Percentiles rank a stretch among this genome's conserved stretches.
phyloP scores from a whole-genome alignment of 1,140 invertebrate genomes.

The Drosophila ohnishii region DNA sequence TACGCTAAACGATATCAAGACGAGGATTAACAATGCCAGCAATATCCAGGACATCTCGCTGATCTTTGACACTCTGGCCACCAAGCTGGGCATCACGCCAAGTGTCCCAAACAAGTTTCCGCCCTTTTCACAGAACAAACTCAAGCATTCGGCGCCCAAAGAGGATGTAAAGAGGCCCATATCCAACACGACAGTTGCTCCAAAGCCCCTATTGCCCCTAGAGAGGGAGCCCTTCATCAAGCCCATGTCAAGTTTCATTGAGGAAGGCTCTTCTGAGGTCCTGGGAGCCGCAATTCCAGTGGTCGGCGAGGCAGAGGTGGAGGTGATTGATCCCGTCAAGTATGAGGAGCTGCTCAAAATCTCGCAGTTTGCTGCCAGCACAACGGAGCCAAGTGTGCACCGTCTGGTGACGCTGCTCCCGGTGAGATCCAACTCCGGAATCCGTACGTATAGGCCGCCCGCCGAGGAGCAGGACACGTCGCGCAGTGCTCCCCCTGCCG shows the following conservation, averaged over 20 bases:
- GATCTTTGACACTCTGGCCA: conserved; percentile 81
- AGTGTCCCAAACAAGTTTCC: conserved; percentile 72
- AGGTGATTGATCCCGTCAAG: conserved; percentile 78
- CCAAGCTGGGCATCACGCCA: conserved; percentile 80
- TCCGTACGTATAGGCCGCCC: conserved; percentile 73
- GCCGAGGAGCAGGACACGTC: conserved; percentile 51
- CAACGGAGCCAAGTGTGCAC: conserved; percentile 65
- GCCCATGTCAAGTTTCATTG: conserved; percentile 76
- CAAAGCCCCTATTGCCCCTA: conserved; percentile 38
- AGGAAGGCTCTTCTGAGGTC: conserved; percentile 63
- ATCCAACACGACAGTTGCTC: conserved; percentile 27
- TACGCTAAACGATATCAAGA: conserved; percentile 73
- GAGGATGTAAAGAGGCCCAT: conserved; percentile 56
- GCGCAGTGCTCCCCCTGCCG: conserved; percentile 27
- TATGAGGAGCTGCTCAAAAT: conserved; percentile 80
- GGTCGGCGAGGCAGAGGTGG: conserved; percentile 80
- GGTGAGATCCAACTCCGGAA: conserved; percentile 80
- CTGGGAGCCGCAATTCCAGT: conserved; percentile 73
- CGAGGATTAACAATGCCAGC: conserved; percentile 78
- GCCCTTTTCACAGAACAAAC: conserved; percentile 77
- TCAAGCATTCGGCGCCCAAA: conserved; percentile 60
- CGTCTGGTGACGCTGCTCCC: conserved; percentile 78
- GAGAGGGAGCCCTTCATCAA: conserved; percentile 73
- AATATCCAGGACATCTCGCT: conserved; percentile 82
- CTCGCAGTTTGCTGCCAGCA: conserved; percentile 63